phyloP scores from a whole-genome alignment of 2,888 invertebrate species.

The Theretra japonica region DNA sequence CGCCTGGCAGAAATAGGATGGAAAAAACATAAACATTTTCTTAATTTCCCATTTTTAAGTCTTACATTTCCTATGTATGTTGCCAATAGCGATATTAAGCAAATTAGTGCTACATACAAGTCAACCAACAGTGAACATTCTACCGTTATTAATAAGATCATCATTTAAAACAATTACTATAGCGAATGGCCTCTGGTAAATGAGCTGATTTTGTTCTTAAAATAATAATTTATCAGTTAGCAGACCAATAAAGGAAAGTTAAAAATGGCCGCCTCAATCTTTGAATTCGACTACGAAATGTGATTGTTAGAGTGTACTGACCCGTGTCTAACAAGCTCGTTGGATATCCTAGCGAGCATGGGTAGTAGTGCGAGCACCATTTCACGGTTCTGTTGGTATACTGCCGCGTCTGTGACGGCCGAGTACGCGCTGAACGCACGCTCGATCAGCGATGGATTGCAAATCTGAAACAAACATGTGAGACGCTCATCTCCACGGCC shows the following conservation, averaged over 20 bases:
- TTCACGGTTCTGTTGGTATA: constrained; percentile 62
- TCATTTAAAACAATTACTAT: too few species aligned
- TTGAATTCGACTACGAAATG: neutral
- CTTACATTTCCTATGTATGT: too few species aligned
- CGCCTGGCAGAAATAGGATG: constrained; percentile 49
- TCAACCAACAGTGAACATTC: too few species aligned
- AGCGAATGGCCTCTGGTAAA: too few species aligned
- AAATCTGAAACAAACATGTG: constrained; percentile 51
- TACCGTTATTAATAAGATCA: too few species aligned
- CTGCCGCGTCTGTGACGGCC: constrained; percentile 64
- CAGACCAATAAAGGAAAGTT: too few species aligned
- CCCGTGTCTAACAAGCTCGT: constrained; percentile 65
- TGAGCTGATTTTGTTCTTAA: too few species aligned
- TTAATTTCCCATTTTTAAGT: neutral
- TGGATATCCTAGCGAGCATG: constrained; percentile 67
- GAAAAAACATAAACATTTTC: neutral
- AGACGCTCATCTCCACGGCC: too few species aligned
- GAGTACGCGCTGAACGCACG: constrained; percentile 67
- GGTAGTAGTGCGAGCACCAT: constrained; percentile 67
- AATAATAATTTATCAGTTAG: too few species aligned
- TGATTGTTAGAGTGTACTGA: constrained; percentile 39
- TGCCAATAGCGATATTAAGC: too few species aligned
- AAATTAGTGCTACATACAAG: too few species aligned
- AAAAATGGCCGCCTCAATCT: neutral
- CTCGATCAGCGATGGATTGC: constrained; percentile 59